A percentile compares a stretch with the other conserved stretches of the same genome.
These are phyloP conservation scores for Phrynocephalus forsythii DNA, from an alignment of 2,797 vertebrate species.

Conservation along the genomic window DNA sequence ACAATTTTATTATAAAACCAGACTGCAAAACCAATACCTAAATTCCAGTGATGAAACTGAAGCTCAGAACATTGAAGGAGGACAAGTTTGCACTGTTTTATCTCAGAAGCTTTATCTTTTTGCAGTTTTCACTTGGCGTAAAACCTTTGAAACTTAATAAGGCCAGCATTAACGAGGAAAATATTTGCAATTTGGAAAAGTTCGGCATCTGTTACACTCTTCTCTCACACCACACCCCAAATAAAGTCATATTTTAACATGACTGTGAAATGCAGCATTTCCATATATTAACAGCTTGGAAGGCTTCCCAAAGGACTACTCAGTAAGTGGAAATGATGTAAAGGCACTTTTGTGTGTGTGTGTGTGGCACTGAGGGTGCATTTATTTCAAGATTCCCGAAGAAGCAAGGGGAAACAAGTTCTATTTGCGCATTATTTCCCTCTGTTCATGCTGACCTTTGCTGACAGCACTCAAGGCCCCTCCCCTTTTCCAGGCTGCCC, in stretches of 20 bases:
- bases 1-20: background rate
- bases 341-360: conserved; percentile 51
- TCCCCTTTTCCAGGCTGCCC: conserved; percentile 45
- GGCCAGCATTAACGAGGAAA: conserved; percentile 33
- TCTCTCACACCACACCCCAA: background rate
- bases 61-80: background rate
- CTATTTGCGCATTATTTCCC: conserved; percentile 51
- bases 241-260: conserved; percentile 34
- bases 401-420: conserved; percentile 55
- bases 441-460: conserved; percentile 57
- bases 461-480: conserved; percentile 62
- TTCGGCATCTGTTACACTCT: conserved; percentile 11
- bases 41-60: background rate
- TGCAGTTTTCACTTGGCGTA: background rate
- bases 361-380: conserved; percentile 50
- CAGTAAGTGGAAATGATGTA: background rate
- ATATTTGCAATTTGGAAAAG: conserved; percentile 37
- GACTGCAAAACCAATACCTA: background rate
- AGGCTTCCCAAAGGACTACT: conserved; percentile 29
- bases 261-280: conserved; percentile 27
- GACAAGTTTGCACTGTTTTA: background rate
- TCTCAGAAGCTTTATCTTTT: background rate
- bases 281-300: conserved; percentile 31
- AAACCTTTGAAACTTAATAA: background rate
- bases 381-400: conserved; percentile 50